These are phyloP conservation scores for Bucorvus abyssinicus DNA, from an alignment of 2,797 vertebrate genomes.

Conservation along the genomic window DNA sequence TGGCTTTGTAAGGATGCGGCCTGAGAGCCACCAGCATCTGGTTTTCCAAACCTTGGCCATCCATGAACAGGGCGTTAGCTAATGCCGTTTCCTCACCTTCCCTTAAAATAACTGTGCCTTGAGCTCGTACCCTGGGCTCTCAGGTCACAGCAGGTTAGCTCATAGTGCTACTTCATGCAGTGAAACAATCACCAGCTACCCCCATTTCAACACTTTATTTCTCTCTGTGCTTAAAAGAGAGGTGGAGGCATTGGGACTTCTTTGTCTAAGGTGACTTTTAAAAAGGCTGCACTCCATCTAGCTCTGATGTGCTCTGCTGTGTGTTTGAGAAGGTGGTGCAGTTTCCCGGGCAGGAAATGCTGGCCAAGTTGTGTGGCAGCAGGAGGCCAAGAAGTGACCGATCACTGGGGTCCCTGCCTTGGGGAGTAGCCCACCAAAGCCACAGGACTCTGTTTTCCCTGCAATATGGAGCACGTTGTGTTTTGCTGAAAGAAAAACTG, in stretches of 20 bases:
- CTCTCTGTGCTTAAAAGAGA: background rate
- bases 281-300: fast-evolving
- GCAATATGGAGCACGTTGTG: fast-evolving
- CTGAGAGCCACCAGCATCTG: background rate
- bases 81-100: background rate
- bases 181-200: background rate
- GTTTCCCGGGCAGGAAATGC: background rate
- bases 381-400: background rate
- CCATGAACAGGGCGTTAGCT: background rate
- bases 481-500: background rate
- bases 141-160: background rate
- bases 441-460: fast-evolving
- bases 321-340: background rate
- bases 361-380: background rate
- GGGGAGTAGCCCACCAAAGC: background rate
- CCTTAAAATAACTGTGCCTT: fast-evolving
- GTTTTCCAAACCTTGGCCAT: background rate
- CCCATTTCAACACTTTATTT: background rate
- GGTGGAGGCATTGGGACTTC: background rate
- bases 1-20: background rate
- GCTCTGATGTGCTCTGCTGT: fast-evolving
- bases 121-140: fast-evolving
- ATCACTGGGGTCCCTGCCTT: fast-evolving
- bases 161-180: background rate
- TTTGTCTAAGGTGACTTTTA: background rate